Evolutionary conservation across 2,797 vertebrate genomes (phyloP).

Genomic region (Hydrolagus colliei): DNA sequence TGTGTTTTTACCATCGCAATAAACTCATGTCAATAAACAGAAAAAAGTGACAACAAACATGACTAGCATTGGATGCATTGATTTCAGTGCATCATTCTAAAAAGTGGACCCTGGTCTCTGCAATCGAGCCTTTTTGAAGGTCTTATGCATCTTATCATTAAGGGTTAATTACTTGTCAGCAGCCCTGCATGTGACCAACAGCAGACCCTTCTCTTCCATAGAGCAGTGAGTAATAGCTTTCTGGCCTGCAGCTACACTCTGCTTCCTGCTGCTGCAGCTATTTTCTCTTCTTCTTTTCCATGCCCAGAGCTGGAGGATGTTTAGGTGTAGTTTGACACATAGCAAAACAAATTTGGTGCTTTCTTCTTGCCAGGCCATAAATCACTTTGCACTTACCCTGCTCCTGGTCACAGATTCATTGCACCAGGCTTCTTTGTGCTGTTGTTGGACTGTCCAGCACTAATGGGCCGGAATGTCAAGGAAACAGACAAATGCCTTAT

Average conservation of each 20-base stretch:
- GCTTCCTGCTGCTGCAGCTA: constrained; percentile 27
- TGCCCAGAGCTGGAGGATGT: constrained; percentile 12
- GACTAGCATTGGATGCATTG: too few species aligned
- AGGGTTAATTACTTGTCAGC: constrained; percentile 26
- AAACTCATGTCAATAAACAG: too few species aligned
- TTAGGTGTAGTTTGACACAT: constrained; percentile 30
- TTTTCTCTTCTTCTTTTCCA: constrained; percentile 27
- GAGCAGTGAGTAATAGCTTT: constrained; percentile 10
- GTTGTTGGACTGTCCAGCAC: constrained; percentile 14
- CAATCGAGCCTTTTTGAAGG: background rate
- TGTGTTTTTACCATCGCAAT: too few species aligned
- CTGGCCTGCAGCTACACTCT: constrained; percentile 28
- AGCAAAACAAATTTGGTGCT: constrained; percentile 30
- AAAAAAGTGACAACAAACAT: too few species aligned
- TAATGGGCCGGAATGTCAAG: constrained; percentile 23
- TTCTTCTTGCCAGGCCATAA: constrained; percentile 23
- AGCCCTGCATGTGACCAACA: background rate
- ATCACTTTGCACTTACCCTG: constrained; percentile 24
- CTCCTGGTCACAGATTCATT: constrained; percentile 18
- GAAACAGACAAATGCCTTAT: constrained; percentile 21
- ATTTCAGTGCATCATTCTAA: too few species aligned
- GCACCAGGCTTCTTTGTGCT: constrained; percentile 1
- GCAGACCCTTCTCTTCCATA: constrained; percentile 15
- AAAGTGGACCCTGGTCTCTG: too few species aligned
- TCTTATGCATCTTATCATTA: background rate